Conservation (phyloP, 2,888 invertebrate species). For the Drosophila testacea region DNA sequence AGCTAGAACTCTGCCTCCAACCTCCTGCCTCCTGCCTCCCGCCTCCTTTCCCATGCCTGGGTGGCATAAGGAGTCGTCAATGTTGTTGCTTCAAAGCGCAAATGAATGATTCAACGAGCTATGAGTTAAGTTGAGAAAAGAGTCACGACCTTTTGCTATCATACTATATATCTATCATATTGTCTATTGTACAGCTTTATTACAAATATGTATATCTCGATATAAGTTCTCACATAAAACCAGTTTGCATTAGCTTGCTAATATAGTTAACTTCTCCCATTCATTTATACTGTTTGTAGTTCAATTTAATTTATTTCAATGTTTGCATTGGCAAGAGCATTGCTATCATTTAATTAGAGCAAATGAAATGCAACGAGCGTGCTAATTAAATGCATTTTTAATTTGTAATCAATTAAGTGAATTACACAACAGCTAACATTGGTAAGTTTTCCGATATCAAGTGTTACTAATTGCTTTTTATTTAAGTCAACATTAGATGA, state of each 20-base stretch:
- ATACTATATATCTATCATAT: slow-evolving; percentile 2
- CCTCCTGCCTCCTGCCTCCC: too few relatives aligned
- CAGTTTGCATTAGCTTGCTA: slow-evolving; percentile 21
- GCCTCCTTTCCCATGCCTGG: not conserved
- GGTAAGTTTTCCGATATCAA: slow-evolving; percentile 25
- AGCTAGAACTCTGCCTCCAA: not conserved
- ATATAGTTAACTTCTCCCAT: slow-evolving; percentile 15
- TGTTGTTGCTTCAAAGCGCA: slow-evolving; percentile 10
- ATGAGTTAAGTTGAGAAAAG: not conserved
- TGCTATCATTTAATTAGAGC: slow-evolving; percentile 71
- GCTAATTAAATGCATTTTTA: slow-evolving; percentile 72
- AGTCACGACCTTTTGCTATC: slow-evolving; percentile 13
- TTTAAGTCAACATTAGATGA: slow-evolving; percentile 1
- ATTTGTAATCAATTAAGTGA: slow-evolving; percentile 75
- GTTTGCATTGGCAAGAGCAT: slow-evolving; percentile 44
- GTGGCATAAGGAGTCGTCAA: slow-evolving; percentile 38
- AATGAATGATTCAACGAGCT: slow-evolving; percentile 28
- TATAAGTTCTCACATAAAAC: slow-evolving; percentile 24
- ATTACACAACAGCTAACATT: slow-evolving; percentile 41
- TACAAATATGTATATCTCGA: slow-evolving; percentile 3
- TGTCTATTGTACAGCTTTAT: slow-evolving; percentile 5
- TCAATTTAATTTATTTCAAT: slow-evolving; percentile 50
- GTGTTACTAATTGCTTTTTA: slow-evolving; percentile 45
- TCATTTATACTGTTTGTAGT: slow-evolving; percentile 15
- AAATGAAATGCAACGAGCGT: slow-evolving; percentile 61